These are phyloP conservation scores for Salvelinus alpinus DNA, from an alignment of 2,113 vertebrate species.

Conservation along the genomic window DNA sequence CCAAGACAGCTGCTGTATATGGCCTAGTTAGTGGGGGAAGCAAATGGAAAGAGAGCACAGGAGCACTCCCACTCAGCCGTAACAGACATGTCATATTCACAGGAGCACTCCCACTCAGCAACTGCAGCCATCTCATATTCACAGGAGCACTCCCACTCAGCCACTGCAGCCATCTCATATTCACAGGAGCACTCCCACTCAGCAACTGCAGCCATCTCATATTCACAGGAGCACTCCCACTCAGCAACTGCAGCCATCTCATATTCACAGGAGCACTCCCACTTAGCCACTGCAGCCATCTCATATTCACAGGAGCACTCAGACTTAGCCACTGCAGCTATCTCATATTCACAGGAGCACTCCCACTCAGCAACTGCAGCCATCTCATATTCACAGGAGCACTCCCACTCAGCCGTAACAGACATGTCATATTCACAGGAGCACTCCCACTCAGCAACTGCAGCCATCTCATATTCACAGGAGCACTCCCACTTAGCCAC, in stretches of 20 bases:
- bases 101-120: conserved; percentile 24
- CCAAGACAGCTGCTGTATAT: neutral
- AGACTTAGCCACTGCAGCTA: too few species aligned
- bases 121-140: conserved; percentile 35
- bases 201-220: too few species aligned
- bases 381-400: conserved; percentile 26
- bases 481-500: conserved; percentile 20
- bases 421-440: too few species aligned
- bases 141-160: too few species aligned
- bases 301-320: too few species aligned
- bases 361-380: conserved; percentile 22
- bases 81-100: too few species aligned
- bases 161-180: too few species aligned
- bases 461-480: neutral
- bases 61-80: neutral
- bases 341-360: conserved; percentile 3
- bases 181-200: too few species aligned
- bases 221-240: conserved; percentile 12
- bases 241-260: conserved; percentile 39
- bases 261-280: too few species aligned
- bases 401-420: too few species aligned
- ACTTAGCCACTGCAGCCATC: too few species aligned
- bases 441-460: too few species aligned
- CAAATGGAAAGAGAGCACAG: neutral
- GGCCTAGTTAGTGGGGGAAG: neutral